Conservation (phyloP, 2,888 invertebrate species). For the Scaptomyza cyrtandrae region DNA sequence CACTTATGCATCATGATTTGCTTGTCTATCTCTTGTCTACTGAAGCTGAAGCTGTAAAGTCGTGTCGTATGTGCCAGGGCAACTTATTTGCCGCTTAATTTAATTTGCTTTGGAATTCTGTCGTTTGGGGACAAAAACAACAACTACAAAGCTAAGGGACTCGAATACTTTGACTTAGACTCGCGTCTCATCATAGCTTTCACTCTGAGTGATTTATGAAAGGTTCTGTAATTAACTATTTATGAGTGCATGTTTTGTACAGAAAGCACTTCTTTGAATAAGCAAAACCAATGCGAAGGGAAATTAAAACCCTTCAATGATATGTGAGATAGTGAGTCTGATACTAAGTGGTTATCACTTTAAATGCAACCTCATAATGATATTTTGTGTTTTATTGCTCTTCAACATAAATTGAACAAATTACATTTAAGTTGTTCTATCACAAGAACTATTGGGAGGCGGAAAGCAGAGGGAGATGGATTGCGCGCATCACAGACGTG, state of each 20-base stretch:
- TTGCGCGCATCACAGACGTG: too few relatives aligned
- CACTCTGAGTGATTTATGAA: slow-evolving; percentile 72
- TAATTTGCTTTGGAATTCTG: slow-evolving; percentile 73
- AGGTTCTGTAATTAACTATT: slow-evolving; percentile 77
- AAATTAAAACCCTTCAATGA: background rate
- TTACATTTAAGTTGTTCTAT: too few relatives aligned
- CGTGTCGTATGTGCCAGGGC: slow-evolving; percentile 69
- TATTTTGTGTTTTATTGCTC: too few relatives aligned
- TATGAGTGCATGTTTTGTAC: slow-evolving; percentile 44
- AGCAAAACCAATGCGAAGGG: slow-evolving; percentile 5
- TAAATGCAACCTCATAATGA: too few relatives aligned
- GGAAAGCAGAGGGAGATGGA: too few relatives aligned
- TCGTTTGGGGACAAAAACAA: slow-evolving; percentile 47
- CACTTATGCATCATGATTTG: background rate
- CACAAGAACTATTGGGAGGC: too few relatives aligned
- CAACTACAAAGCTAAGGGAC: slow-evolving; percentile 14
- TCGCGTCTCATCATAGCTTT: slow-evolving; percentile 21
- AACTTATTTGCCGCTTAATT: slow-evolving; percentile 81
- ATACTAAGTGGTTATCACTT: background rate
- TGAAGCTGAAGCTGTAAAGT: slow-evolving; percentile 39
- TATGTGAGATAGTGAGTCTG: background rate
- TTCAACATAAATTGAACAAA: too few relatives aligned
- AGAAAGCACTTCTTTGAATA: slow-evolving; percentile 37
- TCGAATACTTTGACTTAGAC: slow-evolving; percentile 38
- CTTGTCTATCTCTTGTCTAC: slow-evolving; percentile 13